Evolutionary conservation across 2,888 invertebrate species (phyloP).

Genomic region (Hypena proboscidalis): DNA sequence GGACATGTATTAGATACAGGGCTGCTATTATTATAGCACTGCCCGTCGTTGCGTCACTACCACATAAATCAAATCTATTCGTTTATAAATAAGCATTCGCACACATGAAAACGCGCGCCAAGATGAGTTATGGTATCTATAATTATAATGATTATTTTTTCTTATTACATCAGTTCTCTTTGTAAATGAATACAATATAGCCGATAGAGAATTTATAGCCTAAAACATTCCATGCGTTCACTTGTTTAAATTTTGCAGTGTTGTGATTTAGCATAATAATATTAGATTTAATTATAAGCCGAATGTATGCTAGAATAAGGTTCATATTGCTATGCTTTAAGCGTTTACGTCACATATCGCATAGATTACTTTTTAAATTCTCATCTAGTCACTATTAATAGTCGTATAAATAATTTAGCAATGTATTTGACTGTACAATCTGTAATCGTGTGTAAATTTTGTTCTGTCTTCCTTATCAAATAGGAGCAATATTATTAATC

Average conservation of each 20-base stretch:
- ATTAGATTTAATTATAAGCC: constrained; percentile 40
- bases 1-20: too few species aligned
- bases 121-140: too few species aligned
- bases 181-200: constrained; percentile 15
- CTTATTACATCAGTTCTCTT: neutral
- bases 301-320: constrained; percentile 42
- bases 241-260: constrained; percentile 57
- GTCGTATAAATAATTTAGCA: constrained; percentile 23
- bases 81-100: too few species aligned
- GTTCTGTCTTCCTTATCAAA: neutral
- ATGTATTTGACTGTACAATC: constrained; percentile 6
- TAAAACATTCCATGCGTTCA: constrained; percentile 50
- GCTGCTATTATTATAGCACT: too few species aligned
- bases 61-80: too few species aligned
- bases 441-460: neutral
- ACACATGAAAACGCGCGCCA: too few species aligned
- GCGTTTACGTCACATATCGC: constrained; percentile 64
- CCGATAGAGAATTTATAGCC: constrained; percentile 8
- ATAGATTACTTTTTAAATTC: constrained; percentile 39
- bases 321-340: constrained; percentile 57
- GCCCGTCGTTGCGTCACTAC: too few species aligned
- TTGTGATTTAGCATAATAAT: constrained; percentile 69
- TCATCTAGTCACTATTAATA: constrained; percentile 51
- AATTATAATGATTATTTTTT: too few species aligned
- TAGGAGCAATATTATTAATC: too few species aligned